A percentile compares a stretch with the other conserved stretches of the same genome.
Conservation (phyloP, 2,113 vertebrate species). For the Peucedramus taeniatus region DNA sequence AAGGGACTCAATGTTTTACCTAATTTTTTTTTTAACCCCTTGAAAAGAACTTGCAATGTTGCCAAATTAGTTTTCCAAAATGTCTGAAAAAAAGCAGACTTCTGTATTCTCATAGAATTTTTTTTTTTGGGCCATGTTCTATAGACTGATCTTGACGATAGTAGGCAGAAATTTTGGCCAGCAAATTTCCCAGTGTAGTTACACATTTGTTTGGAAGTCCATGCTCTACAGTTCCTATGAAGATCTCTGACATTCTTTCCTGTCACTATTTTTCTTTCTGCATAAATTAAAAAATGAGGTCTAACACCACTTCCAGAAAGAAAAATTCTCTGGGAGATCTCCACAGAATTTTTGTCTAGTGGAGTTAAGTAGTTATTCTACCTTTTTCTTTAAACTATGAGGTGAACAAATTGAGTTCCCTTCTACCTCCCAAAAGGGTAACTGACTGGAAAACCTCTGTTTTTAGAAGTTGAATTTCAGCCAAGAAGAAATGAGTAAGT, state of each 20-base stretch:
- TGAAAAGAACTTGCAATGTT: background rate
- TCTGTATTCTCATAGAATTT: background rate
- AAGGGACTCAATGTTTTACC: fast-evolving
- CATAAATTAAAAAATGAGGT: background rate
- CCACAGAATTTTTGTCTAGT: background rate
- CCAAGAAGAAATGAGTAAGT: background rate
- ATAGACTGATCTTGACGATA: background rate
- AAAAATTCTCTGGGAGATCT: fast-evolving
- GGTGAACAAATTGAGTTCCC: background rate
- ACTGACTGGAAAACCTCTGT: background rate
- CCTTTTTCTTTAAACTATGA: background rate
- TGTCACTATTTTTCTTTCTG: background rate
- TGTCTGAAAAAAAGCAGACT: background rate
- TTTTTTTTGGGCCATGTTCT: background rate
- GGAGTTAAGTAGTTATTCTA: background rate
- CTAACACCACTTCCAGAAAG: background rate
- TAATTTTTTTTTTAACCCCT: background rate
- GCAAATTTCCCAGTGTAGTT: background rate
- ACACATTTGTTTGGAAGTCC: background rate
- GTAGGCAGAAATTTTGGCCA: background rate
- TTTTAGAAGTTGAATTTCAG: background rate
- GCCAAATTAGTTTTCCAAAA: background rate
- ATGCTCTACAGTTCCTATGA: background rate
- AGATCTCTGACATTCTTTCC: background rate
- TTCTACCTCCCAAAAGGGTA: background rate